Conservation (phyloP, 2,113 vertebrate genomes). For the Marmota monax region DNA sequence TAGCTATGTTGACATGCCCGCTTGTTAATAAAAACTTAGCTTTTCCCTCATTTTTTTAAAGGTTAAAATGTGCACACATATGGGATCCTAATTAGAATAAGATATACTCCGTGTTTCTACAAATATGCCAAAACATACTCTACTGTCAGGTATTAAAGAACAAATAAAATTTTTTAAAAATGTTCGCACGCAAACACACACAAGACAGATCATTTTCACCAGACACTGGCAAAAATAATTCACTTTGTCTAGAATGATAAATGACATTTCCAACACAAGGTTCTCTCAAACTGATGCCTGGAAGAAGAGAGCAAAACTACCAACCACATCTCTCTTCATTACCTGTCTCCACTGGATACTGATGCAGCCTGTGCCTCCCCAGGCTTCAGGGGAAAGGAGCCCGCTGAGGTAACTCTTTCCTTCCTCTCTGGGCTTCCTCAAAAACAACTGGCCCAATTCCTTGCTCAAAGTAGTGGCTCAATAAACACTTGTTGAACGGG, state of each 20-base stretch:
- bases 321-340: background rate
- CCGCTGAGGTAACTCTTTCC: background rate
- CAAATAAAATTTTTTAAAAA: background rate
- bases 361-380: background rate
- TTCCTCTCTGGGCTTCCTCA: background rate
- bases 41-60: slow-evolving; percentile 43
- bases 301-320: background rate
- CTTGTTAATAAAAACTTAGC: background rate
- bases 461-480: slow-evolving; percentile 9
- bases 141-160: too few species aligned
- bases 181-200: background rate
- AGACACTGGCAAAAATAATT: slow-evolving; percentile 36
- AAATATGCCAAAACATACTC: too few species aligned
- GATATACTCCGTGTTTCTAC: too few species aligned
- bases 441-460: background rate
- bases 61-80: background rate
- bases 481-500: slow-evolving; percentile 56
- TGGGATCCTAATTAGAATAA: too few species aligned
- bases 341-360: background rate
- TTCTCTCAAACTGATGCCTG: background rate
- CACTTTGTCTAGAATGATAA: slow-evolving; percentile 5
- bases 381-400: background rate
- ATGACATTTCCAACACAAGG: slow-evolving; percentile 29
- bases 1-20: background rate
- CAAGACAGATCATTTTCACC: background rate